phyloP scores from a whole-genome alignment of 2,888 invertebrate genomes.

The Biston betularia region DNA sequence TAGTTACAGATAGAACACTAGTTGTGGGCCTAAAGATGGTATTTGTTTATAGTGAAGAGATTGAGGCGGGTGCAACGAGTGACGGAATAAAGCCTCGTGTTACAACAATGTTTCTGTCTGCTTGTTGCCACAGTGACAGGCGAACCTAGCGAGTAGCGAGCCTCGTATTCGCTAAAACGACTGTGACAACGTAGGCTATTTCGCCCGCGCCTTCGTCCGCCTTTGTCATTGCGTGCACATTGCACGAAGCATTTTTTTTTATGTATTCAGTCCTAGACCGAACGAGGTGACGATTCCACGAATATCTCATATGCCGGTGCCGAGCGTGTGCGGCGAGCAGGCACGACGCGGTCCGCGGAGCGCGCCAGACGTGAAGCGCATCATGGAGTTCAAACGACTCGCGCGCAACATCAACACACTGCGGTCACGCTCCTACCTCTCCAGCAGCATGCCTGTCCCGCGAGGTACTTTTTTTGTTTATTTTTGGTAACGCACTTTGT shows the following conservation, averaged over 20 bases:
- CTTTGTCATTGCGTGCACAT: too few species aligned
- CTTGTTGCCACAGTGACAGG: too few species aligned
- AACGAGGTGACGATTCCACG: neutral
- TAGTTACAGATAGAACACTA: too few species aligned
- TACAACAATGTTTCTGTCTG: too few species aligned
- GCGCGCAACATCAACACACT: constrained; percentile 46
- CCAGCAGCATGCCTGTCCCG: constrained; percentile 25
- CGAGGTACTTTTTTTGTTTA: constrained; percentile 36
- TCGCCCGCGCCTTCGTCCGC: too few species aligned
- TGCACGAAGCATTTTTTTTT: neutral
- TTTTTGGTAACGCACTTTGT: neutral
- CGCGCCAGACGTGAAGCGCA: constrained; percentile 51
- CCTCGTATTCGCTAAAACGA: too few species aligned
- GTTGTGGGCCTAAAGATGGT: too few species aligned
- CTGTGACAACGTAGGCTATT: too few species aligned
- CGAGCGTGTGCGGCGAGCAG: constrained; percentile 28
- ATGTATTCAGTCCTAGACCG: neutral
- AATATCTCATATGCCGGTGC: constrained; percentile 39
- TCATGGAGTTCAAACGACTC: constrained; percentile 59
- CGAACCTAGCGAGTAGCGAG: too few species aligned
- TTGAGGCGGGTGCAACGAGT: too few species aligned
- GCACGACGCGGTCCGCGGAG: constrained; percentile 14
- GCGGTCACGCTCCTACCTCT: constrained; percentile 29
- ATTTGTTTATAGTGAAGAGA: too few species aligned
- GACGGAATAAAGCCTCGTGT: too few species aligned